Conservation (phyloP, 2,113 vertebrate species). For the Leucoraja erinaceus region DNA sequence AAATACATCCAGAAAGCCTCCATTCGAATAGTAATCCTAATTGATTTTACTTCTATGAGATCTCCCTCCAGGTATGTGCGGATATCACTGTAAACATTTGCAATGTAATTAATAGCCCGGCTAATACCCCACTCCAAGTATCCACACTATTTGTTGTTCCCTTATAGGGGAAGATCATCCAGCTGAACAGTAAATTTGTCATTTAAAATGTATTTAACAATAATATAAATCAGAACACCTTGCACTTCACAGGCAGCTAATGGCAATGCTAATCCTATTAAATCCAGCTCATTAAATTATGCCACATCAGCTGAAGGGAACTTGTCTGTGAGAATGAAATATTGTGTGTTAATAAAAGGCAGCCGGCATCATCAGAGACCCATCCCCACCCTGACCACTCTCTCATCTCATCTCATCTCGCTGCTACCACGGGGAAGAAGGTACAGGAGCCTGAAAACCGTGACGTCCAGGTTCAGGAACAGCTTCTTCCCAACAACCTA, state of each 20-base stretch:
- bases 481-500: too few relatives aligned
- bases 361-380: too few relatives aligned
- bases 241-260: neutral
- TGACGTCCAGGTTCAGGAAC: too few relatives aligned
- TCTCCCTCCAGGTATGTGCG: neutral
- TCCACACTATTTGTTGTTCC: neutral
- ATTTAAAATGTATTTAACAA: neutral
- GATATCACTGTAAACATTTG: neutral
- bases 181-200: neutral
- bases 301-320: neutral
- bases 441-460: too few relatives aligned
- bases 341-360: neutral
- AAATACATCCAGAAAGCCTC: neutral
- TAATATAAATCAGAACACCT: neutral
- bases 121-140: neutral
- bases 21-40: neutral
- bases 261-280: neutral
- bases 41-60: neutral
- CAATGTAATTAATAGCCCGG: neutral
- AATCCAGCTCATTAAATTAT: conserved; percentile 3
- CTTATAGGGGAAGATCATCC: neutral
- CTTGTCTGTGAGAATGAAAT: neutral
- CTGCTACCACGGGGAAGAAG: too few relatives aligned
- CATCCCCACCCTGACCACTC: too few relatives aligned
- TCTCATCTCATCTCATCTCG: too few relatives aligned